These are phyloP conservation scores for Neosilurus mollespiculum DNA, from an alignment of 2,797 vertebrate genomes.

Conservation along the genomic window DNA sequence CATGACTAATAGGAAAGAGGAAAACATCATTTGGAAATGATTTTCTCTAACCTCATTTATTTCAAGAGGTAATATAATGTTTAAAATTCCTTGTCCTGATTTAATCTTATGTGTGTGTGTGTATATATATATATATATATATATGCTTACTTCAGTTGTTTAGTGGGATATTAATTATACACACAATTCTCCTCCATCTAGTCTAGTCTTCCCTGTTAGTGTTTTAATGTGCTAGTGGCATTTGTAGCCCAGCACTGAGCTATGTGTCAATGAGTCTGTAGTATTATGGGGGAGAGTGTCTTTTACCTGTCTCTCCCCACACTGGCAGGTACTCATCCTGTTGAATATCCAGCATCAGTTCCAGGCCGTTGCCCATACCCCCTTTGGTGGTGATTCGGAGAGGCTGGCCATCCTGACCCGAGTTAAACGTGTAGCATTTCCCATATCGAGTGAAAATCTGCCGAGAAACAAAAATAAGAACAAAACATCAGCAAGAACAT, in stretches of 20 bases:
- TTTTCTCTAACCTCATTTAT: background rate
- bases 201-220: background rate
- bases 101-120: background rate
- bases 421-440: conserved; percentile 98
- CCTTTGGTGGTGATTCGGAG: conserved; percentile 91
- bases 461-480: conserved; percentile 45
- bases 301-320: conserved; percentile 91
- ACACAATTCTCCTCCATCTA: background rate
- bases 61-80: background rate
- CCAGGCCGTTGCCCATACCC: conserved; percentile 94
- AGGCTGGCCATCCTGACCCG: conserved; percentile 85
- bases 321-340: conserved; percentile 97
- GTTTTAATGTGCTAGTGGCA: background rate
- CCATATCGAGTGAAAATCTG: conserved; percentile 96
- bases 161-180: conserved; percentile 1
- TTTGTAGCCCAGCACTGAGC: conserved; percentile 15
- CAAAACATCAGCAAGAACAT: background rate
- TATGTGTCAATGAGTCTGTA: conserved; percentile 12
- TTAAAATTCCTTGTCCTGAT: background rate
- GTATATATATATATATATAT: no score
- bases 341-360: conserved; percentile 98
- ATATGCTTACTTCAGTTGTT: conserved; percentile 1
- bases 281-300: background rate
- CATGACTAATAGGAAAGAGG: background rate
- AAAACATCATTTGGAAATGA: background rate